Conservation (phyloP, 2,888 invertebrate genomes). For the Cecidostiba fungosa region DNA sequence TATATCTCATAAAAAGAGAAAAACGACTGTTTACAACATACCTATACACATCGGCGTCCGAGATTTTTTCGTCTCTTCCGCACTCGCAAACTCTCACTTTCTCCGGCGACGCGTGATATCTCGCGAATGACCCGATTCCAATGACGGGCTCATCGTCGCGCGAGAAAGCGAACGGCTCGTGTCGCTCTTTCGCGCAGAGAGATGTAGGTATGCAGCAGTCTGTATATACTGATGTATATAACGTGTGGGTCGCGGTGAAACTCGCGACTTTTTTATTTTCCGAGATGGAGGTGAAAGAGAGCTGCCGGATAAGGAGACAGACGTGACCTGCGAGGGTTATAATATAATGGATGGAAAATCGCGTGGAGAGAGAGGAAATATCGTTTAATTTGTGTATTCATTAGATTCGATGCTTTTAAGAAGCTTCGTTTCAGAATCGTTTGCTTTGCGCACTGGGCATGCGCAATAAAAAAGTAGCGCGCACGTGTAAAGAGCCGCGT, state of each 20-base stretch:
- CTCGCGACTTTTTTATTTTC: slow-evolving; percentile 29
- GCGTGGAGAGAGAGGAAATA: no score
- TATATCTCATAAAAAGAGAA: no score
- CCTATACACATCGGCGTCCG: no score
- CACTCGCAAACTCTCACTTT: slow-evolving; percentile 74
- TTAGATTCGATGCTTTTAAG: no score
- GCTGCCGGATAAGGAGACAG: not conserved
- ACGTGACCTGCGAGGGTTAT: not conserved
- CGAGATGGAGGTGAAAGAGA: slow-evolving; percentile 16
- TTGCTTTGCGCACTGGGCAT: no score
- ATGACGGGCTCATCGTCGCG: slow-evolving; percentile 67
- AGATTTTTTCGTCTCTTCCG: slow-evolving; percentile 7
- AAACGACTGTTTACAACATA: no score
- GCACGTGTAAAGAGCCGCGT: no score
- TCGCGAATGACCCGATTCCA: slow-evolving; percentile 72
- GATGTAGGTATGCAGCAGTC: not conserved
- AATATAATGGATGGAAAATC: no score
- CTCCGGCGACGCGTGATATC: slow-evolving; percentile 68
- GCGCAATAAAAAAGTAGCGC: no score
- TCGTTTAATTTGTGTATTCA: no score
- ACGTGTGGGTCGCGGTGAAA: slow-evolving; percentile 29
- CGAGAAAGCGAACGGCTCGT: slow-evolving; percentile 74
- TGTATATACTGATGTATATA: not conserved
- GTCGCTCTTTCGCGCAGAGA: not conserved
- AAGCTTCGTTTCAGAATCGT: no score